A percentile compares a stretch with the other conserved stretches of the same genome.
phyloP scores from a whole-genome alignment of 1,140 invertebrate genomes.

The Bombyx mandarina region DNA sequence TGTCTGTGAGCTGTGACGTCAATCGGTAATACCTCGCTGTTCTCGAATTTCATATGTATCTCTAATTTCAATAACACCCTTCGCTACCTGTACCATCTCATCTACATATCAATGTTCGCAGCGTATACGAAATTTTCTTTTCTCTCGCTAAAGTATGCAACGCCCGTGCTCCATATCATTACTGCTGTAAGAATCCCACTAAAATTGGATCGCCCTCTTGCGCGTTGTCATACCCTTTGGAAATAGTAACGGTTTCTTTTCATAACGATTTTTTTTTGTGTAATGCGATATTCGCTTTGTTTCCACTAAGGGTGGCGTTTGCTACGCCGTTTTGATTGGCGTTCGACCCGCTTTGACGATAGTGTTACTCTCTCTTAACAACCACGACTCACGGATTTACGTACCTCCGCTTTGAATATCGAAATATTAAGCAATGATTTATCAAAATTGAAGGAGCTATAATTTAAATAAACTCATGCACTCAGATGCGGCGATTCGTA shows the following conservation, averaged over 20 bases:
- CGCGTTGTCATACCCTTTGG: slow-evolving; percentile 55
- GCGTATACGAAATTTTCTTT: slow-evolving; percentile 56
- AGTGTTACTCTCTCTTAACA: slow-evolving; percentile 32
- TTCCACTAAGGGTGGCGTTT: slow-evolving; percentile 57
- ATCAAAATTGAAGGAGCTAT: slow-evolving; percentile 1
- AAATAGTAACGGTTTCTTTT: slow-evolving; percentile 65
- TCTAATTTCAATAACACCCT: slow-evolving; percentile 67
- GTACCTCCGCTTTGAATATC: background rate
- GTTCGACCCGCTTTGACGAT: slow-evolving; percentile 33
- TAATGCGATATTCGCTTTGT: slow-evolving; percentile 62
- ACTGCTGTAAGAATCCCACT: slow-evolving; percentile 44
- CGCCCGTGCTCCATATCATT: slow-evolving; percentile 61
- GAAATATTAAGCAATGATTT: slow-evolving; percentile 4
- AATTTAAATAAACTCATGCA: slow-evolving; percentile 19
- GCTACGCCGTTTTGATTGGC: slow-evolving; percentile 38
- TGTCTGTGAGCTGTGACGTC: slow-evolving; percentile 24
- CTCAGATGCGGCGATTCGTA: slow-evolving; percentile 56
- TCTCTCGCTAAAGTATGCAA: slow-evolving; percentile 59
- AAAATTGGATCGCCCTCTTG: slow-evolving; percentile 57
- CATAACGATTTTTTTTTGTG: slow-evolving; percentile 59
- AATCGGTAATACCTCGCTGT: slow-evolving; percentile 36
- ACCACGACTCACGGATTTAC: slow-evolving; percentile 3
- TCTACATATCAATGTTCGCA: slow-evolving; percentile 64
- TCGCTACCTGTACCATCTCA: slow-evolving; percentile 58
- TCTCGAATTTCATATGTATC: slow-evolving; percentile 59